phyloP scores from a whole-genome alignment of 2,888 invertebrate species.

The Phragmatobia fuliginosa region DNA sequence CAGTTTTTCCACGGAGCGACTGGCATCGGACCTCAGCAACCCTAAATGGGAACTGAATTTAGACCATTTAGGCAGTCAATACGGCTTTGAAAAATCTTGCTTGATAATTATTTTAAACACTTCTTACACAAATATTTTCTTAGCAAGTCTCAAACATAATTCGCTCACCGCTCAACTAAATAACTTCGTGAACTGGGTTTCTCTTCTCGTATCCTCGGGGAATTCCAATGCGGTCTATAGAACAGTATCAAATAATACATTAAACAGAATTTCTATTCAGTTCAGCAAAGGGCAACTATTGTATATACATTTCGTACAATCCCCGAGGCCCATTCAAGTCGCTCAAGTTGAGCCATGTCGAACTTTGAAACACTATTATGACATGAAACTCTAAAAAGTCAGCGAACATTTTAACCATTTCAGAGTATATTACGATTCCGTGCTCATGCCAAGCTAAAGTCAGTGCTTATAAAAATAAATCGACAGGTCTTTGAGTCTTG shows the following conservation, averaged over 20 bases:
- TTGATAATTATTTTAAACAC: not conserved
- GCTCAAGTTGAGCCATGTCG: conserved; percentile 8
- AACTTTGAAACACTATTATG: conserved; percentile 32
- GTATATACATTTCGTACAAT: conserved; percentile 2
- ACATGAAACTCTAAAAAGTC: conserved; percentile 38
- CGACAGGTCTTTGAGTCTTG: conserved; percentile 49
- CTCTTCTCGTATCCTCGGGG: not conserved
- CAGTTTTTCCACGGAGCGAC: no score
- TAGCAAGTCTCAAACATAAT: not conserved
- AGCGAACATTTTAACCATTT: conserved; percentile 26
- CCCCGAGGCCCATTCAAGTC: conserved; percentile 3
- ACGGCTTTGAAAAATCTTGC: no score
- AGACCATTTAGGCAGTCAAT: no score
- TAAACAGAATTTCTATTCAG: conserved; percentile 9
- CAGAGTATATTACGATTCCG: conserved; percentile 45
- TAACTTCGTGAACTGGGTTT: not conserved
- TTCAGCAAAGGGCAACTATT: conserved; percentile 8
- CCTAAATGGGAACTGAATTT: no score
- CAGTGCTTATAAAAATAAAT: conserved; percentile 55
- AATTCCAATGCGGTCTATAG: not conserved
- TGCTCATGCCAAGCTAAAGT: conserved; percentile 40
- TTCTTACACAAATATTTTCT: not conserved
- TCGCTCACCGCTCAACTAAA: not conserved
- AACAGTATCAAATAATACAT: not conserved
- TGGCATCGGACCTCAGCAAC: no score